Evolutionary conservation across 2,797 vertebrate species (phyloP).

Genomic region (Lacerta bilineata): DNA sequence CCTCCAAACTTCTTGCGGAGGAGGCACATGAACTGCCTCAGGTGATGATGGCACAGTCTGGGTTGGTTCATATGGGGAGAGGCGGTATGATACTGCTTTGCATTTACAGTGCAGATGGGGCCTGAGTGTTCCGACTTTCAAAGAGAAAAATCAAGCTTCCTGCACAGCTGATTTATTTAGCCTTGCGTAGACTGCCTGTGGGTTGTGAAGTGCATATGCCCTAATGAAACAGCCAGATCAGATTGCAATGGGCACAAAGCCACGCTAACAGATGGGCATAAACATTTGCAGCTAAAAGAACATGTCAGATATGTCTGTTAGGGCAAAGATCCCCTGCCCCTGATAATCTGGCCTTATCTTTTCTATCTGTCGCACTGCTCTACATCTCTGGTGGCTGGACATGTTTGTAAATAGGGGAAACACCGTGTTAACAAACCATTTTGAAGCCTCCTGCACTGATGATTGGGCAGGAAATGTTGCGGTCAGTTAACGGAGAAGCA

Average conservation of each 20-base stretch:
- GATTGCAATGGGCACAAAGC: slow-evolving; percentile 47
- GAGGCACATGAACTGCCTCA: background rate
- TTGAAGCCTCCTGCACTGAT: slow-evolving; percentile 24
- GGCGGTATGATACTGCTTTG: background rate
- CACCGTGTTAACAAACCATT: slow-evolving; percentile 25
- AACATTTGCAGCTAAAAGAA: slow-evolving; percentile 39
- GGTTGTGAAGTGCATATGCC: background rate
- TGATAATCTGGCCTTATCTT: slow-evolving; percentile 61
- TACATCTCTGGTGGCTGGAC: slow-evolving; percentile 44
- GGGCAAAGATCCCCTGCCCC: slow-evolving; percentile 61
- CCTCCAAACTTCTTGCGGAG: too few species aligned
- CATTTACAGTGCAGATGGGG: background rate
- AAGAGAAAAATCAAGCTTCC: background rate
- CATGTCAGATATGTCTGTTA: slow-evolving; percentile 55
- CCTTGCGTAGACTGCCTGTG: slow-evolving; percentile 1
- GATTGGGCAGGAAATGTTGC: slow-evolving; percentile 5
- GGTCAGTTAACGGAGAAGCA: background rate
- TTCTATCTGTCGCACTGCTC: slow-evolving; percentile 7
- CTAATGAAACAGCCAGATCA: slow-evolving; percentile 8
- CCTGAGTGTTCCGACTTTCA: background rate
- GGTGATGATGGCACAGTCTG: background rate
- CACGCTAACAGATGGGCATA: slow-evolving; percentile 56
- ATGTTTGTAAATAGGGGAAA: slow-evolving; percentile 20
- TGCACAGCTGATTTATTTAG: slow-evolving; percentile 19
- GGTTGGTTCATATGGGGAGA: background rate